These are phyloP conservation scores for Catharus minimus DNA, from an alignment of 2,113 vertebrate species.

Conservation along the genomic window DNA sequence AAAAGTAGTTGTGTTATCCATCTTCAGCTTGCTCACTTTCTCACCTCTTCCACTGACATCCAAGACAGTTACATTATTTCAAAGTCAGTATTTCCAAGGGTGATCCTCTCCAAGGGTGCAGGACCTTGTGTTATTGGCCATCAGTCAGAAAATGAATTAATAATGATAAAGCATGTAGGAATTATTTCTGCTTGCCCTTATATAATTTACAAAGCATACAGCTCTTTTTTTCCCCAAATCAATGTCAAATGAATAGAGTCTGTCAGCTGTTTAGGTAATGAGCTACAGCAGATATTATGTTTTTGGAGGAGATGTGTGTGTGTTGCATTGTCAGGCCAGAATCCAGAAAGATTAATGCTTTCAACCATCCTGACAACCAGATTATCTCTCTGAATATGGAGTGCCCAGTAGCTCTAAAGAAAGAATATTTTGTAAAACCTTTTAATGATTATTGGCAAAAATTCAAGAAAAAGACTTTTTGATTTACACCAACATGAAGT, in stretches of 20 bases:
- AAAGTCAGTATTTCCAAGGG: constrained; percentile 9
- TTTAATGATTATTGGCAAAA: not conserved
- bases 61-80: not conserved
- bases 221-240: not conserved
- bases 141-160: constrained; percentile 24
- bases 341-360: not conserved
- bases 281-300: not conserved
- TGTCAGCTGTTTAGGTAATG: constrained; percentile 38
- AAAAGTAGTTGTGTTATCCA: not conserved
- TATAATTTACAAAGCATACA: not conserved
- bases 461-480: not conserved
- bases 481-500: not conserved
- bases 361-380: not conserved
- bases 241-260: not conserved
- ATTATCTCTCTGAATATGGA: not conserved
- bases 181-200: constrained; percentile 40
- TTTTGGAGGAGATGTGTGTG: not conserved
- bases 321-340: not conserved
- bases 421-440: not conserved
- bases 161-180: not conserved
- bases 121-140: not conserved
- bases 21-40: not conserved
- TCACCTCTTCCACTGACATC: not conserved
- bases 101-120: constrained; percentile 16
- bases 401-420: not conserved